Base-by-base conservation (phyloP, 2,797 vertebrate species). In the Channallabes apus region DNA sequence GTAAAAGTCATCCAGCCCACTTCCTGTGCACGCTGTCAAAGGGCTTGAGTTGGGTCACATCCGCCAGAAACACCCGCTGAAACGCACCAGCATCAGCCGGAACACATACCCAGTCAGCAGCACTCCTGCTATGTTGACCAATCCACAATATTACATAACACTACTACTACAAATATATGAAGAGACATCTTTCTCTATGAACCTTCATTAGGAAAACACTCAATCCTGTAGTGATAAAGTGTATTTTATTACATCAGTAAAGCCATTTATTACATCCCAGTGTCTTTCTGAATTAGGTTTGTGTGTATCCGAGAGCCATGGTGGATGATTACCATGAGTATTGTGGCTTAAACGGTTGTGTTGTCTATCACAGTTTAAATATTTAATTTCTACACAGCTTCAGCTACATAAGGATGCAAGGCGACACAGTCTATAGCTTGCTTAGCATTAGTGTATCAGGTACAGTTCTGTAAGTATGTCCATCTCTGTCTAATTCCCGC, bases 21-120 rank as follows among this genome's bases (percentile, higher is more conserved):
- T 85, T 80, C 84, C 84, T 80, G 65, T 62, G 56, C 65, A 61
- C 6, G 20, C 83, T 64, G 77, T 80, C 84, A 54, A 64, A 80
- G 75, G 59, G 78, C 61, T 80, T 80, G 38, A 27, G 38, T 41
- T 17, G 78, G 78, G 35, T 80, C 78, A 73, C 84, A 85, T 81
- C 78, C 78, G 41, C 41, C 78, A 81, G 22, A 27, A 81, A 80
- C 78, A 61, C 41, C 38, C 54, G n/a, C 38, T 71, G 56, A 71
- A 80, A 58, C 59, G 27, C n/a, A 62, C 69, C 29, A 59, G 65
- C 9, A 29, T 62, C 54, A 62, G 67, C 76, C 41, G 65, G 35
- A 85, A 80, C 75, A 73, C 27, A 51, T 3, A 5, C 11, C 59
- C 68, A 46, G 56, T 46, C 76, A 46, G 27, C 38, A 18, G 65